These are phyloP conservation scores for Agapornis roseicollis DNA, from an alignment of 2,113 vertebrate genomes.

Conservation along the genomic window DNA sequence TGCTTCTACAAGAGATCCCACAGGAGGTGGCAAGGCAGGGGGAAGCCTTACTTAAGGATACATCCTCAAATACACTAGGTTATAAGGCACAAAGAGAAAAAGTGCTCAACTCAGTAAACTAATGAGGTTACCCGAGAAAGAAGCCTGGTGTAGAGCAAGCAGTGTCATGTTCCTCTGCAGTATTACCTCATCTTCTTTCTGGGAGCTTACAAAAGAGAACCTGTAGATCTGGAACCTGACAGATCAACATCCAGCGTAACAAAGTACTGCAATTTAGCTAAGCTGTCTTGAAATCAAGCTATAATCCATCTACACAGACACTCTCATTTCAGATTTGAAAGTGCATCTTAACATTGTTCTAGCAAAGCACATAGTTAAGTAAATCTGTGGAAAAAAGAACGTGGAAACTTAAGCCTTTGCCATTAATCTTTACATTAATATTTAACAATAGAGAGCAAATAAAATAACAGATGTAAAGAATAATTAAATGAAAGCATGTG, in stretches of 20 bases:
- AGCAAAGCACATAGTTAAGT: neutral
- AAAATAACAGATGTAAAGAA: neutral
- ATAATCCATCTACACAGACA: neutral
- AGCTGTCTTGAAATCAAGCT: neutral
- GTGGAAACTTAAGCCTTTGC: neutral
- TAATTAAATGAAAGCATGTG: neutral
- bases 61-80: neutral
- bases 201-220: neutral
- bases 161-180: neutral
- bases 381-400: neutral
- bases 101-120: neutral
- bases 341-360: neutral
- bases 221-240: neutral
- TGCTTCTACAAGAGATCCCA: neutral
- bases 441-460: neutral
- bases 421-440: neutral
- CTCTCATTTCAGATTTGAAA: neutral
- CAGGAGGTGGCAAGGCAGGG: rapidly evolving
- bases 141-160: neutral
- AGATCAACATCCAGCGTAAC: neutral
- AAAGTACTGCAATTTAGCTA: neutral
- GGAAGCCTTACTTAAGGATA: neutral
- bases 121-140: neutral
- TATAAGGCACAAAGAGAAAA: neutral
- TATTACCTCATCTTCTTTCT: neutral